A percentile compares a stretch with the other conserved stretches of the same genome.
Conservation (phyloP, 2,888 invertebrate genomes). For the Crematogaster levior region DNA sequence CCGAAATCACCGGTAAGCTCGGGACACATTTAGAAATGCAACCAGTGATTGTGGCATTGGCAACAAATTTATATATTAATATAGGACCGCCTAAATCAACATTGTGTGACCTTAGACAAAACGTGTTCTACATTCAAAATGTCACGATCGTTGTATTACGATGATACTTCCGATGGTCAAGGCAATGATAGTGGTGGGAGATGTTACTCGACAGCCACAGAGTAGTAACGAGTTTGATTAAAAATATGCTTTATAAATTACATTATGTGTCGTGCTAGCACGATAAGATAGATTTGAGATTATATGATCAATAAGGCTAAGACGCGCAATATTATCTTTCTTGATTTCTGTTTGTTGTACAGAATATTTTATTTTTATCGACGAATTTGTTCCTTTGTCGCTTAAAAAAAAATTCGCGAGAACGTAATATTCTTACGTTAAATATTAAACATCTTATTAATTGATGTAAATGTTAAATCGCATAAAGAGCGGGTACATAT, state of each 20-base stretch:
- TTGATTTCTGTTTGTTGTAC: neutral
- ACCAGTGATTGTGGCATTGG: slow-evolving; percentile 38
- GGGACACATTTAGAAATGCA: neutral
- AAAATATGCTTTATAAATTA: neutral
- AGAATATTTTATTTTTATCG: neutral
- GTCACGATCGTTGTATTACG: slow-evolving; percentile 64
- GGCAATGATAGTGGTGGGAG: slow-evolving; percentile 42
- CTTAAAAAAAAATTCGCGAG: neutral
- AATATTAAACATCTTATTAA: neutral
- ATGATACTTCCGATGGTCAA: slow-evolving; percentile 62
- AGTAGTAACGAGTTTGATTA: neutral
- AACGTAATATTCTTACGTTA: neutral
- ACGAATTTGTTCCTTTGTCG: neutral
- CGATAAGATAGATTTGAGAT: neutral
- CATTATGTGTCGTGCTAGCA: neutral
- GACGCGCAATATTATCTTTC: neutral
- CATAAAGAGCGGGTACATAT: neutral
- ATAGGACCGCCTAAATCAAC: slow-evolving; percentile 32
- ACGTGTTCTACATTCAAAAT: slow-evolving; percentile 59
- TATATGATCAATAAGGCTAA: neutral
- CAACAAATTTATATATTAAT: slow-evolving; percentile 39
- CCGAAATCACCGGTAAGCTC: neutral
- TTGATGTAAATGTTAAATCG: neutral
- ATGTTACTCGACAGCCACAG: neutral
- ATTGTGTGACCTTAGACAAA: slow-evolving; percentile 7